phyloP scores from a whole-genome alignment of 2,113 vertebrate species.

The Cynopterus brachyotis region DNA sequence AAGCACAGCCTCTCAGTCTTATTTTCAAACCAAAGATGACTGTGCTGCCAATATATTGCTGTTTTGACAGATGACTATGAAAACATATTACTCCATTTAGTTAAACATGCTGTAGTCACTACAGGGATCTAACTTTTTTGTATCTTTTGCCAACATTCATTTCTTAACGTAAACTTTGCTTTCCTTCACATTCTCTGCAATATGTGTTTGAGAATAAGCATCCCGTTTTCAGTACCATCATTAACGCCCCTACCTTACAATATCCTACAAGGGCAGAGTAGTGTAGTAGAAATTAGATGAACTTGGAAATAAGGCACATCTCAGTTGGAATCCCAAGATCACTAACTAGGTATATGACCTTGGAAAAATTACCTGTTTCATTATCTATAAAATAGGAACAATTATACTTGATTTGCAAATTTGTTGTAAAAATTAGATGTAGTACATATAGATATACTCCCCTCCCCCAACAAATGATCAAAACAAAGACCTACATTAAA shows the following conservation, averaged over 20 bases:
- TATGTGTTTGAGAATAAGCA: conserved; percentile 51
- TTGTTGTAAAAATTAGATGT: neutral
- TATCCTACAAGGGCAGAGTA: conserved; percentile 7
- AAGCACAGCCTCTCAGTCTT: conserved; percentile 20
- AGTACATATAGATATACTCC: neutral
- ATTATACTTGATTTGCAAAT: neutral
- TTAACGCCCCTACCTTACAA: conserved; percentile 19
- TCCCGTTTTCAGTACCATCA: neutral
- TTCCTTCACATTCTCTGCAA: conserved; percentile 60
- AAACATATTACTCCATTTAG: conserved; percentile 75
- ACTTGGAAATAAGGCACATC: neutral
- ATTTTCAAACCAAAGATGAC: conserved; percentile 77
- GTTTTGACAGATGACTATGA: conserved; percentile 63
- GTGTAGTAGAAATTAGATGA: neutral
- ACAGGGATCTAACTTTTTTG: conserved; percentile 68
- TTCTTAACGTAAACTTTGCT: conserved; percentile 2
- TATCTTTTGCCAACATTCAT: conserved; percentile 68
- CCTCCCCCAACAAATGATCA: neutral
- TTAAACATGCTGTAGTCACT: conserved; percentile 75
- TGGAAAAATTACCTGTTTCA: neutral
- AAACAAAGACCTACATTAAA: neutral
- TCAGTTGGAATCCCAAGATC: neutral
- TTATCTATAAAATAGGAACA: neutral
- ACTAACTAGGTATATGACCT: neutral
- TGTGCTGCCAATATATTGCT: conserved; percentile 63